Percentiles rank a stretch among this genome's conserved stretches.
Evolutionary conservation across 2,113 vertebrate species (phyloP).

Genomic region (Dryoscopus gambensis): DNA sequence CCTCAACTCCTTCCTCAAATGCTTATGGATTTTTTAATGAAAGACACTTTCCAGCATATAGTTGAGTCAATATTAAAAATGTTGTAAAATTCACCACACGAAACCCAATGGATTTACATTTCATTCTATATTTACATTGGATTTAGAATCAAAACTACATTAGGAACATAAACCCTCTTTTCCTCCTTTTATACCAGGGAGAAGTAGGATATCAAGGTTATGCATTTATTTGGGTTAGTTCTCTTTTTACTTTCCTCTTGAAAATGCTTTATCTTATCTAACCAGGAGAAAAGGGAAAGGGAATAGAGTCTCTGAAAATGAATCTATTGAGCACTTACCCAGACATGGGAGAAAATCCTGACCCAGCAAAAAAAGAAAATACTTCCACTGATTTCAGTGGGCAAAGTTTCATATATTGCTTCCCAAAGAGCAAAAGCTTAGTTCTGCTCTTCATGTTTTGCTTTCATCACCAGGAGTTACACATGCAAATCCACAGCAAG

Average conservation of each 20-base stretch:
- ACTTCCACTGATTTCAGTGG: background rate
- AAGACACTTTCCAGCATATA: background rate
- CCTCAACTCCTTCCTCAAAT: background rate
- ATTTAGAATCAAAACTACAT: slow-evolving; percentile 22
- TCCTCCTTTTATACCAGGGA: background rate
- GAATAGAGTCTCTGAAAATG: slow-evolving; percentile 15
- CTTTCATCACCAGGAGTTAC: background rate
- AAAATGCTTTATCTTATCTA: slow-evolving; percentile 42
- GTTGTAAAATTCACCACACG: background rate
- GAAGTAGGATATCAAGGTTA: background rate
- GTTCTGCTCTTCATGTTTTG: background rate
- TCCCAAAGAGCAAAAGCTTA: background rate
- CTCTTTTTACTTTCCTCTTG: background rate
- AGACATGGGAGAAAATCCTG: slow-evolving; percentile 29
- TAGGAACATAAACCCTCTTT: background rate
- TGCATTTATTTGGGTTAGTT: slow-evolving; percentile 25
- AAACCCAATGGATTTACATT: slow-evolving; percentile 18
- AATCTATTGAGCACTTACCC: background rate
- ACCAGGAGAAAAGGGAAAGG: background rate
- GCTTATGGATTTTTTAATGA: slow-evolving; percentile 11
- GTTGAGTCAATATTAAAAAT: slow-evolving; percentile 32
- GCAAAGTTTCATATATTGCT: background rate
- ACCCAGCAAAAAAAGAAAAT: background rate
- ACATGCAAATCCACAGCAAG: background rate
- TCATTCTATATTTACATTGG: slow-evolving; percentile 28